Evolutionary conservation across 2,797 vertebrate species (phyloP), one percentile per base, ranked within the genome.

Genomic region (Anabas testudineus): DNA sequence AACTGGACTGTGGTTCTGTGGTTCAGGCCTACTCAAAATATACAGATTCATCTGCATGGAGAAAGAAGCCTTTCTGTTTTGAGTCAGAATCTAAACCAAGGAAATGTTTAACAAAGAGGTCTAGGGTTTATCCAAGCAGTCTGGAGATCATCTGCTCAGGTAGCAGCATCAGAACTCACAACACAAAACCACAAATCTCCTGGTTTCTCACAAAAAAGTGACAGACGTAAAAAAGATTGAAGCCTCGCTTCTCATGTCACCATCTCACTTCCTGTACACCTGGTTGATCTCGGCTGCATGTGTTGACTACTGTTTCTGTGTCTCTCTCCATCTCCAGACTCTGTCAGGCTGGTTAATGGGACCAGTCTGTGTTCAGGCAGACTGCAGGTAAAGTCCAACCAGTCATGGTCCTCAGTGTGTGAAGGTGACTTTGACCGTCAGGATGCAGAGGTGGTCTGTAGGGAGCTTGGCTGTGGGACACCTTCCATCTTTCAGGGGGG

Each of bases 401-500:
- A 42, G 18, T 12, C 5, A 0, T 80, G 77, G 71, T 51, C 51
- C 13, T 22, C 42, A 3, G 58, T 74, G 22, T 80, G 66, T 43
- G 46, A 22, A 8, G 24, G n/a, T 1, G 30, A n/a, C 47, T 69
- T 73, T n/a, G 36, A 43, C 30, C 53, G 1, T 34, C 41, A 48
- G 60, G 61, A 71, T 21, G 61, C 56, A 15, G 19, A 52, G 49
- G 47, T 71, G 61, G 45, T 66, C 49, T 71, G 61, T 5, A 52
- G 30, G 56, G 61, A 80, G 41, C 51, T 74, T 0, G 39, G 39
- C 21, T 80, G 78, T 48, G 71, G 71, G 22, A 10, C 51, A 53
- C 56, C 57, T 16, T 37, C 7, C 0, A 34, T 15, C 63, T 1
- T 75, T 21, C 18, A 43, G 36, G 56, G 57, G 36, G 63, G 0